phyloP scores from a whole-genome alignment of 2,797 vertebrate genomes.

The Petrocephalus sullivani region DNA sequence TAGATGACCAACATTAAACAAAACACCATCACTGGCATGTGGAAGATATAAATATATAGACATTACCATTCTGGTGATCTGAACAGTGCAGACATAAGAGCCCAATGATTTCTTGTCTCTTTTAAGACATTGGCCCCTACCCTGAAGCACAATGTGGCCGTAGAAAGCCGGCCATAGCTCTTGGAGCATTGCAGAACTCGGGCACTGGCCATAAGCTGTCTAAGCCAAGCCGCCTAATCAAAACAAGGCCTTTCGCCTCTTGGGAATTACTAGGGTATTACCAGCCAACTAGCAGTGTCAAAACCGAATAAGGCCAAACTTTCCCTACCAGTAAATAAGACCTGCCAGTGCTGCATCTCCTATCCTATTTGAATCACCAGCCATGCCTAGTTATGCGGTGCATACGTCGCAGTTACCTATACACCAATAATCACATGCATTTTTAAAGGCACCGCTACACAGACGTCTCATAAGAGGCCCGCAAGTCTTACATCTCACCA shows the following conservation, averaged over 20 bases:
- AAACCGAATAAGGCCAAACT: neutral
- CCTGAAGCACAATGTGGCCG: neutral
- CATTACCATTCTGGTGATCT: neutral
- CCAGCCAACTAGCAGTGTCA: neutral
- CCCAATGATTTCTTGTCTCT: neutral
- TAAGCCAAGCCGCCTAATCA: neutral
- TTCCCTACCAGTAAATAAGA: neutral
- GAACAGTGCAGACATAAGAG: neutral
- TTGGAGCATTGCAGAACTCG: neutral
- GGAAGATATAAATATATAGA: neutral
- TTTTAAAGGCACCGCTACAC: neutral
- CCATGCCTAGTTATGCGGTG: neutral
- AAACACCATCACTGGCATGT: neutral
- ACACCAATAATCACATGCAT: neutral
- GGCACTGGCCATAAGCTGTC: neutral
- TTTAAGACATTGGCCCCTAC: neutral
- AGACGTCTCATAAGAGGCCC: neutral
- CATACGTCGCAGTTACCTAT: neutral
- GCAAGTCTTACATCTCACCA: neutral
- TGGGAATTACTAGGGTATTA: neutral
- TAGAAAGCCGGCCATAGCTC: neutral
- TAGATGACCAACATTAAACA: neutral
- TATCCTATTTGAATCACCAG: neutral
- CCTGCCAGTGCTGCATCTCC: neutral
- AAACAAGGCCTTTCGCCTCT: neutral